Conservation (phyloP, 2,888 invertebrate species). For the Xanthia togata region DNA sequence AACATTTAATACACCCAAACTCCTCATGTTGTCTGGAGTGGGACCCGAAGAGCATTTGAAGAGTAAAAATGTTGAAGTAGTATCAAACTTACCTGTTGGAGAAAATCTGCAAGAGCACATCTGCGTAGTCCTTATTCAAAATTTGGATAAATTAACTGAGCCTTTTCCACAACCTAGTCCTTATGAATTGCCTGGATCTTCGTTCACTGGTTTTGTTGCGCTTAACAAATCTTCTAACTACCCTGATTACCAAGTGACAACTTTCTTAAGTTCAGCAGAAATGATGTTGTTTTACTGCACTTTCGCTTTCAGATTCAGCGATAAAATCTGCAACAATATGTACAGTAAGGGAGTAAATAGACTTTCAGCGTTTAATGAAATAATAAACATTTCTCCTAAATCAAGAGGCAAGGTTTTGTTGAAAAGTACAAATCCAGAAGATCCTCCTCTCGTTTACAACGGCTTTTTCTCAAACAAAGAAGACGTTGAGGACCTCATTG, state of each 20-base stretch:
- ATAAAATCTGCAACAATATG: slow-evolving; percentile 67
- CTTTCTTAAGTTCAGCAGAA: slow-evolving; percentile 51
- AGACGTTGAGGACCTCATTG: slow-evolving; percentile 66
- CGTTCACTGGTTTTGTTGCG: slow-evolving; percentile 65
- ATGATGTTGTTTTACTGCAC: slow-evolving; percentile 65
- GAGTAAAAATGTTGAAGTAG: slow-evolving; percentile 66
- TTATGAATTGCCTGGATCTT: slow-evolving; percentile 57
- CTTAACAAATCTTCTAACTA: slow-evolving; percentile 60
- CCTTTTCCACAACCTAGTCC: slow-evolving; percentile 70
- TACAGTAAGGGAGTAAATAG: slow-evolving; percentile 41
- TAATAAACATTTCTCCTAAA: slow-evolving; percentile 70
- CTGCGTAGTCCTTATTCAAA: slow-evolving; percentile 53
- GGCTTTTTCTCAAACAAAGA: slow-evolving; percentile 64
- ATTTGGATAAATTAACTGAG: slow-evolving; percentile 77
- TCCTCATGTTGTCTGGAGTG: slow-evolving; percentile 77
- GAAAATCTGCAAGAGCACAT: slow-evolving; percentile 75
- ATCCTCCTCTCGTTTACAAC: slow-evolving; percentile 65
- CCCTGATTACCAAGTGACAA: slow-evolving; percentile 67
- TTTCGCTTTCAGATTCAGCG: slow-evolving; percentile 88
- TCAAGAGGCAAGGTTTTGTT: slow-evolving; percentile 79
- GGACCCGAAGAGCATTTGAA: slow-evolving; percentile 72
- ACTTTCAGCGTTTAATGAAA: slow-evolving; percentile 64
- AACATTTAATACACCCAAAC: slow-evolving; percentile 70
- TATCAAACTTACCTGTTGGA: slow-evolving; percentile 74
- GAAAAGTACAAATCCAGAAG: slow-evolving; percentile 63